Evolutionary conservation across 2,797 vertebrate genomes (phyloP).

Genomic region (Propithecus perrieri): DNA sequence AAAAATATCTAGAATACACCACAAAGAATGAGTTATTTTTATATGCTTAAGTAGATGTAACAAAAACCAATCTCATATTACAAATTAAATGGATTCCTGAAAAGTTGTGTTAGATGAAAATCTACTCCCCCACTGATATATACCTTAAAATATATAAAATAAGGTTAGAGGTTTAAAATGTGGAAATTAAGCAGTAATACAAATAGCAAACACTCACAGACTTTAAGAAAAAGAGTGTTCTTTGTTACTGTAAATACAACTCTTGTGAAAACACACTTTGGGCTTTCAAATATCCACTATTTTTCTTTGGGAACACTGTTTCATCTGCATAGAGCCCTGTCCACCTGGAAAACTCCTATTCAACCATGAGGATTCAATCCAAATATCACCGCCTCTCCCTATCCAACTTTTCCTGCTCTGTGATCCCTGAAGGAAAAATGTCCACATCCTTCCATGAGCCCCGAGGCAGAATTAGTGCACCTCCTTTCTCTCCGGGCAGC

Average conservation of each 20-base stretch:
- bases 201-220: background rate
- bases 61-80: background rate
- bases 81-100: slow-evolving; percentile 2
- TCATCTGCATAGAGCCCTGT: background rate
- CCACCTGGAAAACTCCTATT: background rate
- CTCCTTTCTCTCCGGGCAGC: background rate
- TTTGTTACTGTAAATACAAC: background rate
- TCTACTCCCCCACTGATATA: background rate
- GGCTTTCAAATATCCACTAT: background rate
- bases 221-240: background rate
- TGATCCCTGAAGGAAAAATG: background rate
- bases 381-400: background rate
- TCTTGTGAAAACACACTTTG: background rate
- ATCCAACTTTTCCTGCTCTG: background rate
- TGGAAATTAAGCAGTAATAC: background rate
- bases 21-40: background rate
- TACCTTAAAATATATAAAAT: background rate
- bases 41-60: background rate
- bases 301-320: background rate
- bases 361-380: background rate
- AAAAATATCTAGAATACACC: background rate
- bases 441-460: background rate
- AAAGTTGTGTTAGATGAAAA: background rate
- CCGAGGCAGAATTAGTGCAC: background rate
- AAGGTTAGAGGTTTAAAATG: background rate